Evolutionary conservation across 2,888 invertebrate species (phyloP), one percentile per base, ranked within the genome.

Genomic region (Timema cristinae): DNA sequence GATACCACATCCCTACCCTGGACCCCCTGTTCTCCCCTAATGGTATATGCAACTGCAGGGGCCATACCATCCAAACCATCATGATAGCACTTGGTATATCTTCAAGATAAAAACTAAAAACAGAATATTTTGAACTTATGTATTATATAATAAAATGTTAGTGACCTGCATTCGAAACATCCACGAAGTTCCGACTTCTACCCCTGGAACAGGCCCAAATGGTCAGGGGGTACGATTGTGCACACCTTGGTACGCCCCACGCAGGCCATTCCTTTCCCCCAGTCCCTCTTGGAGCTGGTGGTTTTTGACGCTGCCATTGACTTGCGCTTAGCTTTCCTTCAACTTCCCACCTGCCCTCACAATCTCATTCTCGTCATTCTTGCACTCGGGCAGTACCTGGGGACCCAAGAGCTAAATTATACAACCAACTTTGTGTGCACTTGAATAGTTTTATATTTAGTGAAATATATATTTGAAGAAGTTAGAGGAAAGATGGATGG

Each of bases 261-360:
- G 82, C 93, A 93, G 0, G 94, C 93, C 92, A 93, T 92, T 11
- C 94, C 94, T 79, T 88, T 81, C 0, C 92, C 92, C 92, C 92
- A 92, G 79, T 92, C 92, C 47, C 89, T 82, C 1, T 78, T 83
- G 66, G 80, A 83, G 59, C 82, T 84, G 0, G 82, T 79, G 8
- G 79, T 79, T 47, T 82, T 82, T 16, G 78, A 85, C 77, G 81
- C 86, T 84, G 86, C 86, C 77, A 85, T 86, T 0, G 85, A 80
- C 78, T 86, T 87, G 78, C 87, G 88, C 76, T 86, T 88, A n/a
- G 72, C 85, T 87, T 15, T 80, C 78, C 79, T 88, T 89, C 50
- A 89, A 78, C 78, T 86, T 87, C 73, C 89, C 92, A 0, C 93
- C 93, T 0, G 91, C 91, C 72, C 88, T 89, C 0, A 94, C 88